Evolutionary conservation across 2,113 vertebrate genomes (phyloP).

Genomic region (Antennarius striatus): DNA sequence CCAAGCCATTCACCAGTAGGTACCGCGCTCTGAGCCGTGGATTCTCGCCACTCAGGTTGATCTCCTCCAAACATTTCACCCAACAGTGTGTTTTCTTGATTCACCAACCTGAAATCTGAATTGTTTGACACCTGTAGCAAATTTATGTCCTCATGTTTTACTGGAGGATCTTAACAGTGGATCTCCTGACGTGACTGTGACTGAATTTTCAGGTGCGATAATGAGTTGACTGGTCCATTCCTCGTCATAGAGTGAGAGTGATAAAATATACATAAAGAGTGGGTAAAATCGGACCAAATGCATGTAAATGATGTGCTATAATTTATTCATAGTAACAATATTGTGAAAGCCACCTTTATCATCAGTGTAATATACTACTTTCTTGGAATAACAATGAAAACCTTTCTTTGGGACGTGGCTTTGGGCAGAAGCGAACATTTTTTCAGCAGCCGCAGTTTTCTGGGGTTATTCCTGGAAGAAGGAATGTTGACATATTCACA

Average conservation of each 20-base stretch:
- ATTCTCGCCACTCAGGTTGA: neutral
- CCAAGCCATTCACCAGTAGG: constrained; percentile 99
- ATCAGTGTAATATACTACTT: constrained; percentile 19
- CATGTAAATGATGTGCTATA: constrained; percentile 6
- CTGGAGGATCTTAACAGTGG: constrained; percentile 17
- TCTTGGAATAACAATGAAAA: constrained; percentile 1
- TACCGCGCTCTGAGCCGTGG: constrained; percentile 54
- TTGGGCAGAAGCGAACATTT: neutral
- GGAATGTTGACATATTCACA: constrained; percentile 27
- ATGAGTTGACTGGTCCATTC: constrained; percentile 19
- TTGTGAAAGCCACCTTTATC: constrained; percentile 10
- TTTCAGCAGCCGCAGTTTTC: constrained; percentile 12
- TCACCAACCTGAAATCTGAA: constrained; percentile 76
- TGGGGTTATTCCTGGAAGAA: constrained; percentile 3
- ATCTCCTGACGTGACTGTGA: constrained; percentile 18
- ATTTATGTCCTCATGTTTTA: constrained; percentile 28
- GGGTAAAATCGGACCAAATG: neutral
- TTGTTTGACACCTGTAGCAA: constrained; percentile 86
- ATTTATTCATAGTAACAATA: constrained; percentile 1
- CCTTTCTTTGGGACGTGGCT: neutral
- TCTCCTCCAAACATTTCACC: neutral
- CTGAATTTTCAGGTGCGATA: constrained; percentile 25
- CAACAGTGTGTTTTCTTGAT: constrained; percentile 13
- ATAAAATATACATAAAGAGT: neutral
- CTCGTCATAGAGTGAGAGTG: neutral